phyloP scores from a whole-genome alignment of 1,140 invertebrate species.

The Teleopsis dalmanni region DNA sequence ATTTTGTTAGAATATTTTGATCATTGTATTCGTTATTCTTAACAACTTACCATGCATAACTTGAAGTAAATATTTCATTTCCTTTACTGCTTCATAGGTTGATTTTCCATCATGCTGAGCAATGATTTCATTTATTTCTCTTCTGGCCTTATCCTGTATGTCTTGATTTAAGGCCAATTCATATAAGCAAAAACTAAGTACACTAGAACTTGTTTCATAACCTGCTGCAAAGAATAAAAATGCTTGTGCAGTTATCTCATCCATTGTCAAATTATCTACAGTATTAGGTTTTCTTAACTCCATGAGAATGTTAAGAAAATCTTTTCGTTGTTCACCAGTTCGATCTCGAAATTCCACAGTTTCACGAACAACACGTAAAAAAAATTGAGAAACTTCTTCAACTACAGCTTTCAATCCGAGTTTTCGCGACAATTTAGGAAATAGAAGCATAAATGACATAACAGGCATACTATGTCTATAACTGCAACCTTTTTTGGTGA shows the following conservation, averaged over 20 bases:
- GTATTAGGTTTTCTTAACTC: slow-evolving; percentile 24
- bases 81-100: slow-evolving; percentile 50
- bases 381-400: slow-evolving; percentile 46
- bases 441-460: slow-evolving; percentile 20
- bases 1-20: background rate
- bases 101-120: slow-evolving; percentile 45
- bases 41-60: slow-evolving; percentile 44
- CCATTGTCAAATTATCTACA: slow-evolving; percentile 25
- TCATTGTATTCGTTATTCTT: background rate
- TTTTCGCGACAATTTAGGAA: slow-evolving; percentile 18
- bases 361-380: slow-evolving; percentile 43
- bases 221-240: slow-evolving; percentile 59
- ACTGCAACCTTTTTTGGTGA: slow-evolving; percentile 29
- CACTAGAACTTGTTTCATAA: slow-evolving; percentile 47
- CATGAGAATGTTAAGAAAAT: slow-evolving; percentile 9
- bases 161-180: slow-evolving; percentile 45
- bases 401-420: slow-evolving; percentile 29
- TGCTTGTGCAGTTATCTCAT: slow-evolving; percentile 48
- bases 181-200: slow-evolving; percentile 46
- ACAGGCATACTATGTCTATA: slow-evolving; percentile 17
- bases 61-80: slow-evolving; percentile 53
- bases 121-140: slow-evolving; percentile 46
- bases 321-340: slow-evolving; percentile 41
- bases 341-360: slow-evolving; percentile 47
- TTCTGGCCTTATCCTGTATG: slow-evolving; percentile 45